Base-by-base conservation (phyloP, 2,797 vertebrate genomes). In the Cygnus olor region DNA sequence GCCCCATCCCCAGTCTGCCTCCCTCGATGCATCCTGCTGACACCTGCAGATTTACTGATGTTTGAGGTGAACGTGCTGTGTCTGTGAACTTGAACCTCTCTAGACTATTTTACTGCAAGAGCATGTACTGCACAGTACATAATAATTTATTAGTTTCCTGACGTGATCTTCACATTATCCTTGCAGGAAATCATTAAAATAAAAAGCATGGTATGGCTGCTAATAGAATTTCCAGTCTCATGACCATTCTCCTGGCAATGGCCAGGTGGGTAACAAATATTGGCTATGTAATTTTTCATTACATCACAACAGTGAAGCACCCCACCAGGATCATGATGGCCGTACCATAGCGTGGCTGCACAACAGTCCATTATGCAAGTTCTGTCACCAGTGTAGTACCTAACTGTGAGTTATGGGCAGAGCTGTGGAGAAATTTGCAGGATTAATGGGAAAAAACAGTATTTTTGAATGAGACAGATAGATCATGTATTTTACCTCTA, bases 401-500 rank as follows among this genome's bases (percentile, higher is more conserved):
- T 38, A 11, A 53, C 54, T 78, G 9, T 80, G 49, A 80, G 6
- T 49, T 94, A 64, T 3, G 25, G 32, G 9, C 11, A 94, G 57
- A 80, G 58, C 4, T 16, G 15, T 27, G 38, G 21, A 69, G 40
- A 94, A 94, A 76, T 32, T 1, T 64, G 34, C 38, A 73, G 27
- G 27, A 88, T 70, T 84, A 88, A 89, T 25, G 17, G 32, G 12
- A 90, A 27, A 94, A 94, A 96, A 80, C 42, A 89, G 47, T 32
- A 72, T 89, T 71, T 72, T 28, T 51, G 28, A 85, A 72, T 1
- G 11, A 73, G 44, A 76, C 7, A 11, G 68, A 80, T 40, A 80
- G 65, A 81, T 51, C 11, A 47, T 1, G 0, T 51, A 40, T 77
- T 90, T 93, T 84, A 72, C 21, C 24, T 69, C 47, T 70, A 0